Base-by-base conservation (phyloP, 2,113 vertebrate species). In the Alethe diademata region DNA sequence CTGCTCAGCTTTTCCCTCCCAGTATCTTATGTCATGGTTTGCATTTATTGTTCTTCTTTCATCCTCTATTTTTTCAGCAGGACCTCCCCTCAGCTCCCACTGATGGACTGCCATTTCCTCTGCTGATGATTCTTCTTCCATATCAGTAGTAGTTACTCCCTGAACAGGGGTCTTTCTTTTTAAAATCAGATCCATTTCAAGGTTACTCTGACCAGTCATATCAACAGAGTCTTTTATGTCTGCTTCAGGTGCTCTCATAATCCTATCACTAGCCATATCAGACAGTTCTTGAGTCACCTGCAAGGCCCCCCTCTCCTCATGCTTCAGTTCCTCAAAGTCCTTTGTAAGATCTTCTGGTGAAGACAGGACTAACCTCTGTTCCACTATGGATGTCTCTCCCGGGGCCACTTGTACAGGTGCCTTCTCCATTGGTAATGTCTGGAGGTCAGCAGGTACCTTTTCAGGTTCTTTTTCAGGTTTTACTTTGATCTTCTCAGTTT, bases 341-440 rank as follows among this genome's bases (percentile, higher is more conserved):
- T 99, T 98, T 19, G 99, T 99, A 56, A 99, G 99, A 93, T 99
- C 99, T 95, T 99, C 99, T 18, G 99, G 99, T 19, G 99, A 99
- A 60, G 99, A 99, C 31, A 99, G 96, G 33, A 98, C 96, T 53
- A 98, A 97, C 91, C 98, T 97, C 75, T 98, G 98, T n/a, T 98
- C 98, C 84, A 97, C 95, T 36, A 93, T 36, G 28, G 88, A 97
- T 71, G 91, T 72, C 43, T 98, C 97, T 60, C 62, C 56, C 74
- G 95, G 80, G 19, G 97, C 93, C 23, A 73, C 67, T 6, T 89
- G 95, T 54, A 93, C 57, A 33, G 97, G 90, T 73, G 97, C 98
- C 96, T 88, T 97, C 85, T 97, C 96, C 71, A 82, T 40, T 28
- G 96, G 75, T 14, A 96, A 78, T 2, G 95, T 88, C 88, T 98